phyloP scores from a whole-genome alignment of 2,888 invertebrate genomes.

The Ennomos erosarius region DNA sequence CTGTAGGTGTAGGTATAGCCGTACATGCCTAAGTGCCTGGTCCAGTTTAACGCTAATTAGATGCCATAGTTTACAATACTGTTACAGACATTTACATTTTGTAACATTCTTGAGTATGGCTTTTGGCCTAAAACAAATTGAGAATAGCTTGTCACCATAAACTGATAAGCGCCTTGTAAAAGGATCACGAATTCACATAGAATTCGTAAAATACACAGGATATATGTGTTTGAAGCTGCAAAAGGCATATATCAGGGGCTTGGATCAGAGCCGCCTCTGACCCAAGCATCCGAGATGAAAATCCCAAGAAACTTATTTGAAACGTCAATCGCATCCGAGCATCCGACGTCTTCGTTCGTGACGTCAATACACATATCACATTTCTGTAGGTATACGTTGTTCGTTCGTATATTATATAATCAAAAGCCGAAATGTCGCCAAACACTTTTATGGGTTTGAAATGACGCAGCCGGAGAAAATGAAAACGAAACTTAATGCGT shows the following conservation, averaged over 20 bases:
- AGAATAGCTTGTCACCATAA: no score
- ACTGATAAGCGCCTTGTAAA: no score
- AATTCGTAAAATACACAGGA: no score
- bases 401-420: conserved; percentile 27
- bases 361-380: conserved; percentile 29
- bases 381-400: conserved; percentile 11
- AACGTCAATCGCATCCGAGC: conserved; percentile 51
- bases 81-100: no score
- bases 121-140: no score
- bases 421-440: conserved; percentile 26
- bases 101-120: no score
- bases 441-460: conserved; percentile 34
- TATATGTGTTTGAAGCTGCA: conserved; percentile 1
- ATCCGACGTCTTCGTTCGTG: conserved; percentile 35
- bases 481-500: conserved; percentile 10
- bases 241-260: conserved; percentile 37
- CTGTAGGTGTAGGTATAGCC: no score
- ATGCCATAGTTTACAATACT: no score
- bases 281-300: conserved; percentile 44
- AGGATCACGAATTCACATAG: no score
- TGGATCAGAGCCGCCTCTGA: conserved; percentile 42
- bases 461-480: conserved; percentile 31
- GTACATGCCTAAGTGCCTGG: no score
- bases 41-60: no score
- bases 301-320: conserved; percentile 48